Conservation (phyloP, 2,888 invertebrate species). For the Drosophila borborema region DNA sequence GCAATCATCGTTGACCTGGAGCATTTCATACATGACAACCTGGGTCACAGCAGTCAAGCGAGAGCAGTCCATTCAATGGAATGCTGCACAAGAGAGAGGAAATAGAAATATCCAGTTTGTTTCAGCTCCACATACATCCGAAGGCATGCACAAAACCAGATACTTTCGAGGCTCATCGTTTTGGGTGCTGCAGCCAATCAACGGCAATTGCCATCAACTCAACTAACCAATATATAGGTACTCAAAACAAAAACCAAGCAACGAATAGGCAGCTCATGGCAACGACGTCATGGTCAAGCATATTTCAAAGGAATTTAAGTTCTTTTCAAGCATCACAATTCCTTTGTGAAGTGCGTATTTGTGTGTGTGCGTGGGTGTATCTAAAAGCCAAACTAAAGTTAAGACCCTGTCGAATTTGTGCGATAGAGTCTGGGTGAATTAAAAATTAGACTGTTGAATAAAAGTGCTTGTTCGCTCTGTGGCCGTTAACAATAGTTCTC, state of each 20-base stretch:
- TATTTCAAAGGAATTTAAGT: constrained; percentile 32
- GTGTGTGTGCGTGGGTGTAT: constrained; percentile 22
- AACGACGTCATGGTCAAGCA: constrained; percentile 4
- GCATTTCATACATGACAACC: constrained; percentile 39
- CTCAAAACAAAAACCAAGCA: constrained; percentile 13
- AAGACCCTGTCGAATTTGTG: constrained; percentile 20
- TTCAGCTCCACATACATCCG: constrained; percentile 10
- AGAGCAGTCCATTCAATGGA: constrained; percentile 22
- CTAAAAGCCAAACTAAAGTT: constrained; percentile 48
- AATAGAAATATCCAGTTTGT: constrained; percentile 6
- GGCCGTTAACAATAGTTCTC: constrained; percentile 70
- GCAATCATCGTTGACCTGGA: constrained; percentile 46
- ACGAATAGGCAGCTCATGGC: constrained; percentile 6
- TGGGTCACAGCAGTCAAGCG: constrained; percentile 23
- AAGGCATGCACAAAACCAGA: background rate
- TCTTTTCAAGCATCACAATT: constrained; percentile 25
- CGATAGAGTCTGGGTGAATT: constrained; percentile 25
- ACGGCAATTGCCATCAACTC: constrained; percentile 17
- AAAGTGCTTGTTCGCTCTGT: constrained; percentile 51
- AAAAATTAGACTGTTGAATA: constrained; percentile 65
- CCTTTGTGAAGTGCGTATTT: background rate
- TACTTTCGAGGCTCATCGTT: constrained; percentile 4
- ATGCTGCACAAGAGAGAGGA: constrained; percentile 22
- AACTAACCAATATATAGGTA: constrained; percentile 23
- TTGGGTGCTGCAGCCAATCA: constrained; percentile 38